Conservation (phyloP, 2,888 invertebrate species). For the Archips xylosteana region DNA sequence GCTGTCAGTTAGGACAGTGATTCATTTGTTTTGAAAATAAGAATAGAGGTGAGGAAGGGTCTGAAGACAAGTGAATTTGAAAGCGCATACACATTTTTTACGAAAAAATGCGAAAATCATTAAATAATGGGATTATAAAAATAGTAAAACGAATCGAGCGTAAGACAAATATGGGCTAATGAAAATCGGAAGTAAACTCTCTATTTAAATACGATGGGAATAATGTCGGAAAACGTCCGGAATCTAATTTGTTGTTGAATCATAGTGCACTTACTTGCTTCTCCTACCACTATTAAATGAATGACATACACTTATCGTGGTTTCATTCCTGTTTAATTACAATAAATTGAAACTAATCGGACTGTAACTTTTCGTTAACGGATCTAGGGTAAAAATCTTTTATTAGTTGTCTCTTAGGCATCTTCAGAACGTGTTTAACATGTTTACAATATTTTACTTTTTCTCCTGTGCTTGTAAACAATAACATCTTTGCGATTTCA, state of each 20-base stretch:
- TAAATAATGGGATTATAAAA: no score
- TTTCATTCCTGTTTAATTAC: not conserved
- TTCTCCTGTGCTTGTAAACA: no score
- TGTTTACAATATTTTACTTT: no score
- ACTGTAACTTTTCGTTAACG: not conserved
- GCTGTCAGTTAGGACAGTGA: conserved; percentile 11
- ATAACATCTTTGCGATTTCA: not conserved
- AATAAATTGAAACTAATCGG: conserved; percentile 1
- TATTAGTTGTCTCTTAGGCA: not conserved
- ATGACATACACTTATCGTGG: not conserved
- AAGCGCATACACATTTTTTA: no score
- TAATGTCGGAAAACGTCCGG: no score
- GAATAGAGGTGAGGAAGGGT: not conserved
- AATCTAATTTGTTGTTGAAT: not conserved
- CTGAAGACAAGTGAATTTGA: not conserved
- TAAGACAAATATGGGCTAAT: no score
- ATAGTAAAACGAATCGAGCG: no score
- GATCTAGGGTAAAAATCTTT: not conserved
- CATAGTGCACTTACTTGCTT: not conserved
- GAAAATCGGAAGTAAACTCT: no score
- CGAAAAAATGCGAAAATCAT: no score
- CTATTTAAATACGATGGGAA: no score
- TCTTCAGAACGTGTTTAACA: not conserved
- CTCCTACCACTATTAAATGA: not conserved
- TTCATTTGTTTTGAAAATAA: conserved; percentile 7